phyloP scores from a whole-genome alignment of 1,140 invertebrate genomes.

The Papilio polyxenes region DNA sequence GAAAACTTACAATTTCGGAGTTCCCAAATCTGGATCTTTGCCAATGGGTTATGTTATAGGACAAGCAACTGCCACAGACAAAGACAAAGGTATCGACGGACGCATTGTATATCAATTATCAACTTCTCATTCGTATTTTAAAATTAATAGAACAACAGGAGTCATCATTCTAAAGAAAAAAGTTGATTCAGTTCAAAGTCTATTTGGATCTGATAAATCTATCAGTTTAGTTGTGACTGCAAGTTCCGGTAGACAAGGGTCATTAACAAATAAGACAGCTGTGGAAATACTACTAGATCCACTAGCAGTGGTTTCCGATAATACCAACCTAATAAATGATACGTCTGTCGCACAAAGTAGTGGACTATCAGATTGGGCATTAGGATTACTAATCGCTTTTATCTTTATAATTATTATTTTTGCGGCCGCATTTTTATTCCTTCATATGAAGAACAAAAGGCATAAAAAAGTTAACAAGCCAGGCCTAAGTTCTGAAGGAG shows the following conservation, averaged over 20 bases:
- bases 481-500: constrained; percentile 85
- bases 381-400: constrained; percentile 91
- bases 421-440: constrained; percentile 89
- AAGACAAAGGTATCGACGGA: constrained; percentile 95
- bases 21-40: constrained; percentile 83
- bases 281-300: constrained; percentile 92
- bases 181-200: constrained; percentile 82
- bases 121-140: constrained; percentile 92
- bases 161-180: constrained; percentile 91
- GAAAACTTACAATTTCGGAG: constrained; percentile 91
- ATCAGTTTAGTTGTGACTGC: constrained; percentile 91
- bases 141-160: constrained; percentile 95
- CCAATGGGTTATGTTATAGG: constrained; percentile 91
- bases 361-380: constrained; percentile 91
- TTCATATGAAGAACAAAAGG: constrained; percentile 90
- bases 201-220: constrained; percentile 84
- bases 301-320: constrained; percentile 80
- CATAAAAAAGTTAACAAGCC: constrained; percentile 91
- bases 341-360: constrained; percentile 81
- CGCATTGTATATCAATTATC: constrained; percentile 93
- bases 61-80: constrained; percentile 92
- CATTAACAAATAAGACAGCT: constrained; percentile 91
- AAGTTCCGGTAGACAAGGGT: constrained; percentile 92
- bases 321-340: constrained; percentile 61
- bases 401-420: constrained; percentile 91